Base-by-base conservation (phyloP, 2,888 invertebrate species). In the Spicauda simplicius region DNA sequence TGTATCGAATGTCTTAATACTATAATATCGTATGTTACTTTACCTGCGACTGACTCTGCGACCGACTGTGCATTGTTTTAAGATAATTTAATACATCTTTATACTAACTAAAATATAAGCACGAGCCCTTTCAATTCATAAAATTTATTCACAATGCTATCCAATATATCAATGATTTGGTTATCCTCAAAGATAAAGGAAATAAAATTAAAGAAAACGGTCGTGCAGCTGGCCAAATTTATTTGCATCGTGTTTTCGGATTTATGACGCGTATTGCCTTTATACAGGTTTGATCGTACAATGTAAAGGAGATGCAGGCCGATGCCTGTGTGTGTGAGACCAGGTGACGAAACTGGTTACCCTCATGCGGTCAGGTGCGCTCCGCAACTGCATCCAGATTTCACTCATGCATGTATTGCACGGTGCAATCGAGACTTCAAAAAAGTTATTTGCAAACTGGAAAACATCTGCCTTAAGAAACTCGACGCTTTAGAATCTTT, bases 271-370 rank as follows among this genome's bases (percentile, higher is more conserved):
- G 14, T 50, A 48, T 37, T 52, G 45, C 52, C 58, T 52, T 53
- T 58, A 55, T 59, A 69, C 55, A 50, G 62, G 61, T 69, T 65
- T 69, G 16, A 70, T 69, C 53, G 52, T 59, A 64, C 41, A 54
- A 54, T 67, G 37, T 57, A 41, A 64, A 25, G 19, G 55, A 57
- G 45, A 57, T 53, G 48, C 52, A 58, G 37, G 53, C 58, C 18
- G 41, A 58, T 19, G 25, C n/a, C 16, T 56, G 77, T 76, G 74
- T 81, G 77, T 74, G 78, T 74, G 20, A 71, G 74, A 77, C 86
- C 87, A 88, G 86, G 80, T 88, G 87, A 81, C 71, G 72, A 85
- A 91, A 91, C 90, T 87, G 86, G 90, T 91, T 89, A 77, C 79
- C 80, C 80, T 76, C 25, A 4, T 25, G 78, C 71, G 76, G 82